Percentiles rank a stretch among this genome's conserved stretches.
Conservation (phyloP, 2,797 vertebrate species). For the Acrossocheilus fasciatus region DNA sequence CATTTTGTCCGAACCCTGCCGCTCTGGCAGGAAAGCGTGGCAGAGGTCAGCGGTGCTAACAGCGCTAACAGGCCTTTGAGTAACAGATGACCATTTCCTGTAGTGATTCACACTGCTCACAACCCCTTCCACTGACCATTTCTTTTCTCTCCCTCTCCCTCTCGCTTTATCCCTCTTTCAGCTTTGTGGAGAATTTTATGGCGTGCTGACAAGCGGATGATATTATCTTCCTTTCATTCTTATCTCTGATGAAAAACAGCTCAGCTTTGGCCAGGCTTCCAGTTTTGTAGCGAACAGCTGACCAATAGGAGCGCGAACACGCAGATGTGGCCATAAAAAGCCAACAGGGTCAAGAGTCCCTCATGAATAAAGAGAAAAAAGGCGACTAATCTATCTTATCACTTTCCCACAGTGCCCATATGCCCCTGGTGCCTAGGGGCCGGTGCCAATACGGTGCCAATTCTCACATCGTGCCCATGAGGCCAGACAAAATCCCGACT, state of each 20-base stretch:
- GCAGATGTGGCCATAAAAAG: constrained; percentile 60
- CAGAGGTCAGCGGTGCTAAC: constrained; percentile 51
- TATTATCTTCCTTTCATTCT: constrained; percentile 65
- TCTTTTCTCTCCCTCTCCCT: constrained; percentile 49
- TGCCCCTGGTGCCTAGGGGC: constrained; percentile 43
- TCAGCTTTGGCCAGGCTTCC: constrained; percentile 45
- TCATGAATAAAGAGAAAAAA: constrained; percentile 49
- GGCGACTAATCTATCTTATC: constrained; percentile 62
- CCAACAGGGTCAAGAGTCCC: constrained; percentile 56
- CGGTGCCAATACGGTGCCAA: constrained; percentile 51
- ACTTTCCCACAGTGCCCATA: constrained; percentile 65
- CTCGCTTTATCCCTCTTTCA: constrained; percentile 42
- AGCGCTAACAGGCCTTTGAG: constrained; percentile 55
- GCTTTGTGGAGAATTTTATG: constrained; percentile 52
- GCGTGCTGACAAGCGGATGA: constrained; percentile 62
- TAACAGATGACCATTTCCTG: constrained; percentile 65
- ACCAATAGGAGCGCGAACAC: constrained; percentile 48
- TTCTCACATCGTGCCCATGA: constrained; percentile 50
- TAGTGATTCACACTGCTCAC: constrained; percentile 55
- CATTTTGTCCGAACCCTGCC: constrained; percentile 41
- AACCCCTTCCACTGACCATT: constrained; percentile 19
- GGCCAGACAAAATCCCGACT: constrained; percentile 40
- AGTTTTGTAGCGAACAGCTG: constrained; percentile 46
- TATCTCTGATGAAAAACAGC: constrained; percentile 62
- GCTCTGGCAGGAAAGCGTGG: constrained; percentile 55